Conservation (phyloP, 2,888 invertebrate species). For the Anagyrus pseudococci region DNA sequence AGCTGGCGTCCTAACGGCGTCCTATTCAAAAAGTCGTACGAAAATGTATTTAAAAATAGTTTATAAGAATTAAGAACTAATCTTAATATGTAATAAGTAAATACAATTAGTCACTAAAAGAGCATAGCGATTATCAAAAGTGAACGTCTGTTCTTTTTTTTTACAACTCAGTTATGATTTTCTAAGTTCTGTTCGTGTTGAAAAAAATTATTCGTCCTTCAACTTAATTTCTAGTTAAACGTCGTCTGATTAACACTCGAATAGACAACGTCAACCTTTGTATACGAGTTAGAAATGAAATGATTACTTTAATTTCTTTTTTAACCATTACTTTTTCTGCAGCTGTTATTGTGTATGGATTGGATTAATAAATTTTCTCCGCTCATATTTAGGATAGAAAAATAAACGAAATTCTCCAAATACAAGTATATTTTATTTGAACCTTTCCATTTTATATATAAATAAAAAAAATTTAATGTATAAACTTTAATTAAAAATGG, state of each 20-base stretch:
- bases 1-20: background rate
- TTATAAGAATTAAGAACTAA: slow-evolving; percentile 18
- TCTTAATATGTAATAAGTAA: slow-evolving; percentile 26
- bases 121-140: slow-evolving; percentile 17
- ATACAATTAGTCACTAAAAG: slow-evolving; percentile 15
- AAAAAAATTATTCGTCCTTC: slow-evolving; percentile 10
- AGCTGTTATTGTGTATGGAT: slow-evolving; percentile 36
- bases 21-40: slow-evolving; percentile 9
- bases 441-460: too few relatives aligned
- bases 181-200: slow-evolving; percentile 7
- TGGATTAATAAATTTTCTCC: slow-evolving; percentile 35
- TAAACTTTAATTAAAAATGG: too few relatives aligned
- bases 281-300: slow-evolving; percentile 27
- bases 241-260: slow-evolving; percentile 12
- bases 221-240: background rate
- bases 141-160: background rate
- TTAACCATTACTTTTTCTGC: slow-evolving; percentile 28
- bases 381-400: slow-evolving; percentile 38
- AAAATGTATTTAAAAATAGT: slow-evolving; percentile 24
- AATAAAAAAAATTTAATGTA: too few relatives aligned
- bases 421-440: too few relatives aligned
- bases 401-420: slow-evolving; percentile 35
- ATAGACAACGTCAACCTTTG: slow-evolving; percentile 28
- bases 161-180: slow-evolving; percentile 33
- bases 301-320: background rate